Base-by-base conservation (phyloP, 2,888 invertebrate species). In the Volucella inflata region DNA sequence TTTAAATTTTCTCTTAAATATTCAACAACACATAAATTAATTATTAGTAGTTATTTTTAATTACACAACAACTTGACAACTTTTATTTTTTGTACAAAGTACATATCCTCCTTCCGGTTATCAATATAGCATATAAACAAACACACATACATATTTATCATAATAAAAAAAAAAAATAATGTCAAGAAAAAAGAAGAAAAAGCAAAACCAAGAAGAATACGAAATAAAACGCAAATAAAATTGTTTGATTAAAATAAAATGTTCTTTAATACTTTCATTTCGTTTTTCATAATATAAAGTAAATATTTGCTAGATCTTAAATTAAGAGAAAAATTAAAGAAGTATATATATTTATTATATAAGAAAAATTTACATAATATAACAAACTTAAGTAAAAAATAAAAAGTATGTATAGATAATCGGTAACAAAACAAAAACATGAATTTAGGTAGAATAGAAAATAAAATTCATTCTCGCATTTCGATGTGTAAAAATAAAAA, bases 221-320 rank as follows among this genome's bases (percentile, higher is more conserved):
- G 17, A 70, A 84, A 84, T 75, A 84, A 84, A 80, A 84, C 74
- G 14, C 79, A 79, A 84, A 79, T 65, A 16, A 17, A 36, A 42
- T 71, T 74, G 14, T 40, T 40, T 55, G 48, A 75, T 77, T 38
- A 75, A 76, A 80, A 84, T 80, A 70, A 84, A 79, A 51, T 67
- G 53, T 60, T 70, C 60, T 84, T 84, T 84, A 84, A 84, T 84
- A 78, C 78, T 83, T 60, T 76, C 70, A 51, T 65, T 74, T 74
- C 46, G 50, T 51, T 79, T 75, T 67, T 83, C 38, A 50, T 67
- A 30, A 30, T 70, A 53, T 62, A 76, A 75, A 80, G 55, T 84
- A 65, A 71, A 84, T 71, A 84, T 42, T 67, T 71, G 59, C 79
- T 84, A 84, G 40, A 38, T 57, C 70, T 79, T 79, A 75, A 65